Conservation (phyloP, 2,888 invertebrate genomes). For the Hermaeophaga mercurialis region DNA sequence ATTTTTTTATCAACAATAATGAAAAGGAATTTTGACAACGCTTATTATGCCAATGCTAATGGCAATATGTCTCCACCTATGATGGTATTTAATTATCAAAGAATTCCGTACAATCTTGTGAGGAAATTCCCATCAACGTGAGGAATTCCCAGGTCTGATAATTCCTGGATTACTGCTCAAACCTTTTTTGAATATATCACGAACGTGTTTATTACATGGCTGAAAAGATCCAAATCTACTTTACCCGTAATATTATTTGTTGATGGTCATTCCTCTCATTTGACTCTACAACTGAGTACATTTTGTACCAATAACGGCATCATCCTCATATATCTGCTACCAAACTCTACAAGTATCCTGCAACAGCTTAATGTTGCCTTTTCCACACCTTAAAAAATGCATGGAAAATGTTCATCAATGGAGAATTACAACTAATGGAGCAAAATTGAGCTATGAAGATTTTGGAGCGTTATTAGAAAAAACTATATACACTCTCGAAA, state of each 20-base stretch:
- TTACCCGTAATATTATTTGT: slow-evolving; percentile 9
- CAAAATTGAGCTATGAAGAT: background rate
- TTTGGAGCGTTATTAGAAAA: background rate
- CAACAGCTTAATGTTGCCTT: slow-evolving; percentile 17
- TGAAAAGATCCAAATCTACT: slow-evolving; percentile 1
- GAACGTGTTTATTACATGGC: slow-evolving; percentile 16
- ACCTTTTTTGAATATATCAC: slow-evolving; percentile 18
- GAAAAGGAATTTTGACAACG: background rate
- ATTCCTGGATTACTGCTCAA: slow-evolving; percentile 18
- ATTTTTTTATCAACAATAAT: background rate
- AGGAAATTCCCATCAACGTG: slow-evolving; percentile 10
- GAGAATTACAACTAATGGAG: background rate
- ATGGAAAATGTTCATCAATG: background rate
- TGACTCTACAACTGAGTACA: slow-evolving; percentile 9
- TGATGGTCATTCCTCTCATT: slow-evolving; percentile 12
- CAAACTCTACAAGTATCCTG: slow-evolving; percentile 10
- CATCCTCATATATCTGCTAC: slow-evolving; percentile 8
- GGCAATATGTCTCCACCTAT: background rate
- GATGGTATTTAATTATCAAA: background rate
- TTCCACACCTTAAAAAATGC: background rate
- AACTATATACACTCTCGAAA: background rate
- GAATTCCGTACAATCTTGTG: background rate
- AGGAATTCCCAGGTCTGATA: slow-evolving; percentile 14
- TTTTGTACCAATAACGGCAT: slow-evolving; percentile 19
- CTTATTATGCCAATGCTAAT: background rate